Evolutionary conservation across 2,113 vertebrate genomes (phyloP).

Genomic region (Dolichallabes microphthalmus): DNA sequence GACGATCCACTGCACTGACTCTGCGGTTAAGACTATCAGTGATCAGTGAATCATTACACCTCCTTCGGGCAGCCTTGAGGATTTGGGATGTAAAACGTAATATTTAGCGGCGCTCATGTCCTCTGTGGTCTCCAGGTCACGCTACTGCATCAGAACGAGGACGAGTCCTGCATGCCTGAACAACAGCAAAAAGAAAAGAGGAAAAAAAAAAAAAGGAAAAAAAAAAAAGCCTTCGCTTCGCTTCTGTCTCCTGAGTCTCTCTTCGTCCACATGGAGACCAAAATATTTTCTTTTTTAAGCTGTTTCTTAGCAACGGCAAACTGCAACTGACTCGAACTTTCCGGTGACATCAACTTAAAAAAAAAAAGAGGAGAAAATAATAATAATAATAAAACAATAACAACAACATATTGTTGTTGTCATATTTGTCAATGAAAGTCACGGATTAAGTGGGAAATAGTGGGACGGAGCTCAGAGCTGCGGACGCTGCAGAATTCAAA

Average conservation of each 20-base stretch:
- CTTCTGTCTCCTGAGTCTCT: conserved; percentile 60
- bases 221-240: conserved; percentile 56
- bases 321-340: conserved; percentile 62
- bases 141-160: not conserved
- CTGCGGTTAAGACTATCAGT: not conserved
- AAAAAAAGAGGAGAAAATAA: not conserved
- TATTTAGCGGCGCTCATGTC: not conserved
- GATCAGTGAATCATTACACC: not conserved
- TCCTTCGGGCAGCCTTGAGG: not conserved
- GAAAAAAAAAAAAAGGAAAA: conserved; percentile 65
- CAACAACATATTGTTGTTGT: conserved; percentile 43
- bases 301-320: conserved; percentile 75
- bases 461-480: not conserved
- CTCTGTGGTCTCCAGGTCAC: not conserved
- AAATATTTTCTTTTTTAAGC: conserved; percentile 72
- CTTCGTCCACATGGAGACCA: conserved; percentile 61
- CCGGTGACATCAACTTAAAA: conserved; percentile 69
- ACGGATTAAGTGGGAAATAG: conserved; percentile 38
- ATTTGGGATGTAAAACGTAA: not conserved
- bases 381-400: not conserved
- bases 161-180: conserved; percentile 1
- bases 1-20: not conserved
- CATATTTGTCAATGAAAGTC: conserved; percentile 32
- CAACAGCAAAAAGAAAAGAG: conserved; percentile 58
- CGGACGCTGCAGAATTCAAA: conserved; percentile 8